Percentiles rank a stretch among this genome's conserved stretches.
phyloP scores from a whole-genome alignment of 2,888 invertebrate genomes.

The Scaptomyza cyrtandrae region DNA sequence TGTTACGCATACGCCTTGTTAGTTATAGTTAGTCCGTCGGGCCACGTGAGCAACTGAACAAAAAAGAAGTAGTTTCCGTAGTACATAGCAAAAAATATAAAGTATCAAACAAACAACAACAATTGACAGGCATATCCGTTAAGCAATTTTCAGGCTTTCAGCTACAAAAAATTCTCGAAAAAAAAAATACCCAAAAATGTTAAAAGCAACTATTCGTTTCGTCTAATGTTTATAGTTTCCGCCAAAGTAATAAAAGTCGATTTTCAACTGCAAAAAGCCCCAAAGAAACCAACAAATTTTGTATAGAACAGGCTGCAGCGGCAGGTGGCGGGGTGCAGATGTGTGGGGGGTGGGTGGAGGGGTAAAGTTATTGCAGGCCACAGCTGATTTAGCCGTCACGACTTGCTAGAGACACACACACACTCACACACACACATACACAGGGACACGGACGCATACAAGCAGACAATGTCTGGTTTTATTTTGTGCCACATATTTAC shows the following conservation, averaged over 20 bases:
- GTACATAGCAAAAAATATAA: background rate
- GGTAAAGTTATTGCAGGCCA: constrained; percentile 34
- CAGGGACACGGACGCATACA: constrained; percentile 6
- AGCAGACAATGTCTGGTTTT: constrained; percentile 30
- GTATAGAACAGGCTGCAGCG: constrained; percentile 21
- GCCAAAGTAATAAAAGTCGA: constrained; percentile 58
- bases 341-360: background rate
- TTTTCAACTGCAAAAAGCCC: constrained; percentile 32
- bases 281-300: constrained; percentile 8
- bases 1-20: constrained; percentile 56
- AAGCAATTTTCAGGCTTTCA: constrained; percentile 49
- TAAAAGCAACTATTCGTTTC: constrained; percentile 15
- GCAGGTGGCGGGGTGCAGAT: background rate
- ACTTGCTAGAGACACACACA: constrained; percentile 38
- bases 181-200: background rate
- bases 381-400: constrained; percentile 77
- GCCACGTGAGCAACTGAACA: constrained; percentile 66
- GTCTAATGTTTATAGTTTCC: constrained; percentile 71
- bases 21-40: constrained; percentile 17
- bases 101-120: constrained; percentile 18
- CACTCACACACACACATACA: constrained; percentile 21
- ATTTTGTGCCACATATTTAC: constrained; percentile 50
- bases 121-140: constrained; percentile 72
- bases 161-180: constrained; percentile 37
- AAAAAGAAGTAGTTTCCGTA: constrained; percentile 13